Base-by-base conservation (phyloP, 2,888 invertebrate genomes). In the Lasioglossum zephyrum region DNA sequence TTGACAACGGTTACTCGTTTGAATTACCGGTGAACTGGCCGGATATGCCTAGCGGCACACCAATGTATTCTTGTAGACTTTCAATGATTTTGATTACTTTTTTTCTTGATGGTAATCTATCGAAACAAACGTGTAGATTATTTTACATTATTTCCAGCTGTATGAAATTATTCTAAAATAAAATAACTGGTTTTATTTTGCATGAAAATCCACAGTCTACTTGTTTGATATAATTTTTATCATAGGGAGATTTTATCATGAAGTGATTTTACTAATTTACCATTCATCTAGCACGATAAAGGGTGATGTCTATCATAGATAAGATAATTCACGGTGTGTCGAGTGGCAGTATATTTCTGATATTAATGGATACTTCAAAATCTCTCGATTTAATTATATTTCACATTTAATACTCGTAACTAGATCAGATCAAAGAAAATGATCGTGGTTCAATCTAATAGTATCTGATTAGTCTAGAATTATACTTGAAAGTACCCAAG, bases 301-400 rank as follows among this genome's bases (percentile, higher is more conserved):
- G 31, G 63, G 63, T 36, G 70, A 41, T 41, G 39, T n/a, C n/a
- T 44, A 70, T 70, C 44, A 6, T n/a, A 70, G 70, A 70, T 70
- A 70, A 70, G 70, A 70, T 70, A 70, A 70, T 41, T n/a, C 39
- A 41, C 0, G 22, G 4, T 22, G 4, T 41, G 26, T 70, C 39
- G 2, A 70, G n/a, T 13, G n/a, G 22, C 39, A 2, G 13, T 70
- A 39, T 44, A 44, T 13, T 70, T n/a, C 11, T 2, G 13, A 0
- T 41, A 44, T 41, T 70, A 41, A 41, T 16, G 70, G 4, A n/a
- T n/a, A 70, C 4, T 70, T 41, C 0, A 44, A 44, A 44, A n/a
- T 13, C n/a, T 13, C n/a, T 26, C 41, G 13, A 70, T n/a, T 44
- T 41, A 22, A 9, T 69, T 8, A 9, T 57, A 57, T 9, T n/a